Base-by-base conservation (phyloP, 2,888 invertebrate species). In the Ornithoptera alexandrae region DNA sequence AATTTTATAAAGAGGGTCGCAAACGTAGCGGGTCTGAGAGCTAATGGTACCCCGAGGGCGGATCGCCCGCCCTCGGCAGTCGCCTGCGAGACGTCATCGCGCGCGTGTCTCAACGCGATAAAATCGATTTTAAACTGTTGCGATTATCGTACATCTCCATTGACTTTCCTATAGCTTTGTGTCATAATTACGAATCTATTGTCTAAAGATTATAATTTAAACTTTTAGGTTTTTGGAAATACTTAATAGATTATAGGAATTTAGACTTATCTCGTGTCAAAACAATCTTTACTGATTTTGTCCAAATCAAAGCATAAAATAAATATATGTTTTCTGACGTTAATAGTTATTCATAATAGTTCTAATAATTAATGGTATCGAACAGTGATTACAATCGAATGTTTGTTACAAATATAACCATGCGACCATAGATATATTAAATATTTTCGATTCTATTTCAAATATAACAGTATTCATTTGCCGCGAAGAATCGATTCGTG, bases 1-100 rank as follows among this genome's bases (percentile, higher is more conserved):
- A 58, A 57, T 36, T 30, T 65, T 30, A 22, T 60, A 73, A 76
- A 78, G 74, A 76, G 77, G 79, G 79, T 78, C 78, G 78, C 70
- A 72, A 69, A 65, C 59, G 42, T 53, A 65, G 60, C 60, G 72
- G 73, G 70, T 75, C 71, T 72, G 69, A 59, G 73, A 79, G 76
- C 83, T 81, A 82, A 81, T 78, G 78, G 78, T 82, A 80, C 83
- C 88, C 90, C 80, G 81, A 85, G 90, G 90, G 90, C 88, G 86
- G 84, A 77, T 73, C 77, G 78, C 79, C 86, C 89, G 89, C 90
- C 91, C 90, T 88, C 87, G 91, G 92, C 91, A 91, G 92, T 91
- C 84, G 74, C 81, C 77, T 77, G 75, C 79, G 83, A 82, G 81
- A 87, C 78, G 85, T 85, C 88, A 85, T 72, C 87, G 85, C 81